phyloP scores from a whole-genome alignment of 2,888 invertebrate genomes.

The Dorcus hopei region DNA sequence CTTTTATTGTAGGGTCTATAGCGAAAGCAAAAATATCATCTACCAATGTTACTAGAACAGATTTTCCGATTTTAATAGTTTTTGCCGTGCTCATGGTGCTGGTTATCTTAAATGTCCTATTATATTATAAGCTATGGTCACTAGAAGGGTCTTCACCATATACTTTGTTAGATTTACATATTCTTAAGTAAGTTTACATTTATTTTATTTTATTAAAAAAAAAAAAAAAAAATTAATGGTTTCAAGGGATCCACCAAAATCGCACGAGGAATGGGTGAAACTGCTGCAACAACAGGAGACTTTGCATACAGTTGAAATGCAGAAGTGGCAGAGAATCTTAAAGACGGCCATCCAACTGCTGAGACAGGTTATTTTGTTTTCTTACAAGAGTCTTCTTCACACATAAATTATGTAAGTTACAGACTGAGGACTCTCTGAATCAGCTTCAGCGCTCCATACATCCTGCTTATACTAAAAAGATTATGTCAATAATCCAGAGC shows the following conservation, averaged over 20 bases:
- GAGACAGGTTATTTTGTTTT: constrained; percentile 60
- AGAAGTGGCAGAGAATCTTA: constrained; percentile 77
- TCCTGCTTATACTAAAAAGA: constrained; percentile 54
- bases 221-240: not conserved
- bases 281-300: constrained; percentile 77
- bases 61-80: constrained; percentile 47
- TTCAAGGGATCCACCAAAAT: constrained; percentile 65
- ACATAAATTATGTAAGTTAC: constrained; percentile 38
- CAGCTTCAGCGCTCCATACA: constrained; percentile 65
- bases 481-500: constrained; percentile 50
- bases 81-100: constrained; percentile 59
- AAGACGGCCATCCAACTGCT: constrained; percentile 68
- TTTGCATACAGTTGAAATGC: constrained; percentile 76
- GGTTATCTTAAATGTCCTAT: constrained; percentile 71
- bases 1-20: constrained; percentile 40
- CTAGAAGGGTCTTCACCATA: constrained; percentile 59
- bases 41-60: constrained; percentile 35
- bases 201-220: not conserved
- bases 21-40: constrained; percentile 43
- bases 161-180: constrained; percentile 53
- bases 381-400: not conserved
- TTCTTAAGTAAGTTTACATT: constrained; percentile 48
- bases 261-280: constrained; percentile 78
- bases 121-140: constrained; percentile 81
- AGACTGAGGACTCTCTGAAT: constrained; percentile 77